Conservation (phyloP, 2,113 vertebrate genomes). For the Hirundichthys speculiger region DNA sequence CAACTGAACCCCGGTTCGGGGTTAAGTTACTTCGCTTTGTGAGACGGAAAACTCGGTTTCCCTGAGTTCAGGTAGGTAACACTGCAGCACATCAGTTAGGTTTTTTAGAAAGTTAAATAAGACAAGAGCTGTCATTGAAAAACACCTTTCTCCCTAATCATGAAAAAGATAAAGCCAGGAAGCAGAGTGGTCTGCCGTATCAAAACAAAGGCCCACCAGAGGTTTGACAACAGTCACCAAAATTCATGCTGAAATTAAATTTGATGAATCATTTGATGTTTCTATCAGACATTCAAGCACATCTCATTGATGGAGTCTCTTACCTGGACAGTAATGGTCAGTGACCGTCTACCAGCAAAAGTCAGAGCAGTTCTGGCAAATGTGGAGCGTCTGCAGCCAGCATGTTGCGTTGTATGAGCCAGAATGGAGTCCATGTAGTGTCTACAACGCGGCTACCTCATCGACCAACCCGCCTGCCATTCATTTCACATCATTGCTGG, state of each 20-base stretch:
- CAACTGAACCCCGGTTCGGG: too few relatives aligned
- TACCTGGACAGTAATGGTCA: slow-evolving; percentile 48
- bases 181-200: too few relatives aligned
- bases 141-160: too few relatives aligned
- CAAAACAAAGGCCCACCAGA: too few relatives aligned
- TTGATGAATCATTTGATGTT: neutral
- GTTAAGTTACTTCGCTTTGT: too few relatives aligned
- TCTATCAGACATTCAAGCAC: neutral
- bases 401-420: neutral
- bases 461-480: slow-evolving; percentile 47
- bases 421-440: neutral
- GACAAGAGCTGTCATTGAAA: too few relatives aligned
- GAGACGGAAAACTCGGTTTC: too few relatives aligned
- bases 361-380: neutral
- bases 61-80: too few relatives aligned
- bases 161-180: too few relatives aligned
- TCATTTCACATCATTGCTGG: slow-evolving; percentile 59
- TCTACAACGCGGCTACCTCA: slow-evolving; percentile 24
- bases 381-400: neutral
- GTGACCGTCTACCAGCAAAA: slow-evolving; percentile 1
- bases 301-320: slow-evolving; percentile 17
- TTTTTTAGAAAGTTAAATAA: too few relatives aligned
- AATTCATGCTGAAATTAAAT: neutral
- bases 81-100: too few relatives aligned
- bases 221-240: neutral